Base-by-base conservation (phyloP, 2,888 invertebrate genomes). In the Lepidochitona cinerea region DNA sequence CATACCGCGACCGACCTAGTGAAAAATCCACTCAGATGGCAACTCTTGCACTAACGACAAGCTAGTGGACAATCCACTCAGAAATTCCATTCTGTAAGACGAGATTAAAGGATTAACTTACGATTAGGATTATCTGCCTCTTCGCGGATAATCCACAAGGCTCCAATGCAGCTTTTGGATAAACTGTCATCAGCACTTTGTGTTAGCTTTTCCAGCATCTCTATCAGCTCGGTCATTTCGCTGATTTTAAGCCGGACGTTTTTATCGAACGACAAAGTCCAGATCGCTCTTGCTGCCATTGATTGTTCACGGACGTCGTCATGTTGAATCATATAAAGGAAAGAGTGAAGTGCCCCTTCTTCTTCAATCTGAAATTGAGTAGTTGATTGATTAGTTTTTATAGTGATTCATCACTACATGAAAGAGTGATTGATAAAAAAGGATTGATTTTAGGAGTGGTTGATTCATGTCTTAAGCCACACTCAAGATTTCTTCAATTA, bases 361-460 rank as follows among this genome's bases (percentile, higher is more conserved):
- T 87, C 84, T 32, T 86, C 76, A n/a, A 88, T 86, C 85, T 87
- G 77, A n/a, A n/a, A n/a, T n/a, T n/a, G n/a, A n/a, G n/a, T n/a
- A n/a, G n/a, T n/a, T n/a, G n/a, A n/a, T n/a, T n/a, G n/a, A n/a
- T n/a, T n/a, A n/a, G n/a, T n/a, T n/a, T n/a, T n/a, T n/a, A n/a
- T n/a, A n/a, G n/a, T n/a, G n/a, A n/a, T n/a, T n/a, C n/a, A n/a
- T n/a, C n/a, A n/a, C n/a, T n/a, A n/a, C n/a, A n/a, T n/a, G n/a
- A n/a, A n/a, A n/a, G n/a, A n/a, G n/a, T n/a, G n/a, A n/a, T n/a
- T n/a, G n/a, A n/a, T n/a, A n/a, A n/a, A n/a, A n/a, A n/a, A n/a
- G n/a, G n/a, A n/a, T n/a, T n/a, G n/a, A n/a, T n/a, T n/a, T n/a
- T n/a, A n/a, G n/a, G n/a, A n/a, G n/a, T n/a, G n/a, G n/a, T n/a